Evolutionary conservation across 2,888 invertebrate genomes (phyloP), one percentile per base, ranked within the genome.

Genomic region (Philonicus albiceps): DNA sequence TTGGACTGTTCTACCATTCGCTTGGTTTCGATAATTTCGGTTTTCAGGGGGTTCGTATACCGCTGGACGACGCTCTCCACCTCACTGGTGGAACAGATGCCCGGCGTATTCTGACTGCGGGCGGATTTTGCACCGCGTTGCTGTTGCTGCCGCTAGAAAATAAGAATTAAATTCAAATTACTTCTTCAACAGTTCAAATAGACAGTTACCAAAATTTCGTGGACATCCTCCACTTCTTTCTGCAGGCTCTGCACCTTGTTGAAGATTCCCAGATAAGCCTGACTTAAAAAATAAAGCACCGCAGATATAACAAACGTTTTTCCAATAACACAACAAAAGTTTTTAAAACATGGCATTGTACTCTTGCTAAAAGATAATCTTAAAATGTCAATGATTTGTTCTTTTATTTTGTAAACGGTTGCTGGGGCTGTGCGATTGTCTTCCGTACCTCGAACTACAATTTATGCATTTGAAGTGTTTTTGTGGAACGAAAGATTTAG

Each of bases 1-100:
- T 49, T 49, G n/a, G 43, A 30, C 5, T 43, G 30, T 89, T 95
- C 95, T 2, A 94, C 94, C 89, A 94, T 94, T 90, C 94, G 95
- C 49, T 87, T 87, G 0, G 85, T 81, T 30, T 86, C 85, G 7
- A 34, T 27, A 40, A 85, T 53, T n/a, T 87, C 87, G 0, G 22
- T n/a, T 11, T 37, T 72, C 13, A 87, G 19, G 1, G 30, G 40
- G 7, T 85, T 78, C 13, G 75, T 37, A 53, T 87, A 73, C n/a
- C 53, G 75, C 30, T 34, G 37, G 11, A 87, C 78, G 7, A 85
- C 13, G 22, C 22, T 34, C 11, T 87, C 87, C 11, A 87, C 34
- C n/a, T 86, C 43, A 3, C 22, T n/a, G 40, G n/a, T 16, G 13
- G 73, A 22, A 13, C 64, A 37, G 22, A n/a, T 0, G n/a, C 30